Base-by-base conservation (phyloP, 1,140 invertebrate species). In the Drosophila jambulina region DNA sequence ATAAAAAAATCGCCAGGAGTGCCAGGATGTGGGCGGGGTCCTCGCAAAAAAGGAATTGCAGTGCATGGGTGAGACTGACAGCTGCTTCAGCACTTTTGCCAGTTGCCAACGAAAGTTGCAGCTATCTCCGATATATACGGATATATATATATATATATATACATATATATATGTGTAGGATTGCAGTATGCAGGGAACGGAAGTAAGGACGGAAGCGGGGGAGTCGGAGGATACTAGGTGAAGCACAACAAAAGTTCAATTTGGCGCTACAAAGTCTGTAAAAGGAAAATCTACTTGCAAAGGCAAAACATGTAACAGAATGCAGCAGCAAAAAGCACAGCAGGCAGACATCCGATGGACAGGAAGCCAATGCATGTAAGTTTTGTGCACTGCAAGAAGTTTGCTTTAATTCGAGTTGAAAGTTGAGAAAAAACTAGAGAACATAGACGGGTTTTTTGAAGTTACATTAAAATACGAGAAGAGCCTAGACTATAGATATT, bases 241-340 rank as follows among this genome's bases (percentile, higher is more conserved):
- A 63, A 70, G 84, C 57, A 75, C 68, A 88, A 88, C 72, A 90
- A 90, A 88, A 88, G 74, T 84, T 88, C 77, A 84, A 90, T 88
- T 88, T 88, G 85, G 80, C 85, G 85, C 84, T 84, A 81, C 85
- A 88, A 88, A 88, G 85, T 90, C 84, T 80, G 84, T 84, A 69
- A 69, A 90, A 80, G 75, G 78, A 80, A 69, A 75, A 84, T 78
- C 80, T 69, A 90, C 85, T 81, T 67, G 77, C 27, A 84, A 43
- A 78, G 62, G 69, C 80, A 90, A 71, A 90, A 81, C 84, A 81
- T 88, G 84, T 72, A 70, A 46, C 80, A 56, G 36, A 71, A 71
- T 78, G 82, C 79, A 69, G 43, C 74, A 72, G 48, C 42, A 82
- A 56, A 51, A 69, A 62, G 46, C 59, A 79, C 43, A 60, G 48